Evolutionary conservation across 2,888 invertebrate genomes (phyloP), one percentile per base, ranked within the genome.

Genomic region (Ormyrus pomaceus): DNA sequence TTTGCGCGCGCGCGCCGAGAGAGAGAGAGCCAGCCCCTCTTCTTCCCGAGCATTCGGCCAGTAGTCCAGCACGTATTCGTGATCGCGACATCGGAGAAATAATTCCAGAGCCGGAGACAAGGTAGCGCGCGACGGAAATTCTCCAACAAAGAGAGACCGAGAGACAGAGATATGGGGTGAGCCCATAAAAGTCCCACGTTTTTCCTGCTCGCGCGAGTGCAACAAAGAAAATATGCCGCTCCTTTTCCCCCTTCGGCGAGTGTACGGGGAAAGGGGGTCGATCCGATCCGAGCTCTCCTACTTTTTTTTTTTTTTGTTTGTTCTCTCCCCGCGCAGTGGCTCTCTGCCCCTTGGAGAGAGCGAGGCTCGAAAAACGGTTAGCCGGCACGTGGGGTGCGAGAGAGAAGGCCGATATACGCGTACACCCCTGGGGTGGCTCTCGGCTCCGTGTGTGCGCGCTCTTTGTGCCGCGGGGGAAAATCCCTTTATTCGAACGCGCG

Each of bases 151-250:
- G 34, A 34, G 4, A 34, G 34, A 34, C 4, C 2, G 34, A 34
- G 34, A 34, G 34, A 4, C 3, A 34, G 34, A 34, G 34, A 34
- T 4, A 34, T 34, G 45, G 58, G 59, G 53, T 61, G 53, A 48
- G 68, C 50, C n/a, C 19, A 65, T 62, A 73, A 78, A 78, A 68
- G 62, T 78, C 78, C 78, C 73, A 78, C 78, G 78, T 73, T 78
- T 78, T 73, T 78, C 62, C 66, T 66, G 11, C 70, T 69, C 69
- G 69, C 53, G 34, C 50, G 6, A 8, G n/a, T 51, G 13, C 34
- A 50, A 53, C 68, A 68, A 73, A 58, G 77, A 71, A 71, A 55
- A 58, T 55, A 61, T 53, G 55, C 11, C 51, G 34, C 55, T 72
- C 19, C 55, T 56, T 74, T 62, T 74, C 51, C 56, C 34, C 10